These are phyloP conservation scores for Ambastaia sidthimunki DNA, from an alignment of 2,797 vertebrate genomes.

Conservation along the genomic window DNA sequence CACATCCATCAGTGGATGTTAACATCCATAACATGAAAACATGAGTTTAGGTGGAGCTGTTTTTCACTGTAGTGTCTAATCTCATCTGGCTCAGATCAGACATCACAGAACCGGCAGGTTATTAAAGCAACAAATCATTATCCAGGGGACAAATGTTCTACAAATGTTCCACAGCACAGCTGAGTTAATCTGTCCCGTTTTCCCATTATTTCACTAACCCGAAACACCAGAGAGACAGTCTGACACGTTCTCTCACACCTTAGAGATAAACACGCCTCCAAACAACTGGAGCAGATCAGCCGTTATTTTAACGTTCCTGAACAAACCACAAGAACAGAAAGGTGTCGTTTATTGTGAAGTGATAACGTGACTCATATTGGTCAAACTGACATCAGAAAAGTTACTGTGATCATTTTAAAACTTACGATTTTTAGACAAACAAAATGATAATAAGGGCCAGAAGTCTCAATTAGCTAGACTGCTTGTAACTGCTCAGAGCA, in stretches of 20 bases:
- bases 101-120: slow-evolving; percentile 1
- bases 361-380: neutral
- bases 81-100: neutral
- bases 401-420: neutral
- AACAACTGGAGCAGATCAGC: neutral
- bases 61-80: slow-evolving; percentile 14
- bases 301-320: slow-evolving; percentile 2
- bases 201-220: slow-evolving; percentile 2
- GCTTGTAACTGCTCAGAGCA: neutral
- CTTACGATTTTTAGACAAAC: neutral
- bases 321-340: neutral
- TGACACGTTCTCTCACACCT: neutral
- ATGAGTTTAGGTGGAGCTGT: neutral
- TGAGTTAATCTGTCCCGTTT: neutral
- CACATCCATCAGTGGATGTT: neutral
- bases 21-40: neutral
- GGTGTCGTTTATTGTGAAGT: neutral
- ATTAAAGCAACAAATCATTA: slow-evolving; percentile 6
- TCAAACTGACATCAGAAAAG: neutral
- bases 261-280: neutral
- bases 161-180: neutral
- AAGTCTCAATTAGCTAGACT: neutral
- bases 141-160: neutral
- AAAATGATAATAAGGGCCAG: neutral
- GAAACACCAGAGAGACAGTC: neutral